These are phyloP conservation scores for Sphaerodactylus townsendi DNA, from an alignment of 2,113 vertebrate genomes.

Conservation along the genomic window DNA sequence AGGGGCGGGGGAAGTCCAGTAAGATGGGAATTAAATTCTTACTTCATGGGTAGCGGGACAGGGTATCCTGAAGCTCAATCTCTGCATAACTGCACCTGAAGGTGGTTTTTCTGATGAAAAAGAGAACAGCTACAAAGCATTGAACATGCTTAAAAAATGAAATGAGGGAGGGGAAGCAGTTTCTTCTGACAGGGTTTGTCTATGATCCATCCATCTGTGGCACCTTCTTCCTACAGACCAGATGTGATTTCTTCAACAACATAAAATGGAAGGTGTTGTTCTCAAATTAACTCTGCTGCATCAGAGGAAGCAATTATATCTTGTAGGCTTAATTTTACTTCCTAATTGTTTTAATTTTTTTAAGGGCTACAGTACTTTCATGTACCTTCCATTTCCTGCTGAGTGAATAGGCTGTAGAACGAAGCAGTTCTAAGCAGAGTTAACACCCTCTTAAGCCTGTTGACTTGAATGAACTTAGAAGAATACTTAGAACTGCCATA, in stretches of 20 bases:
- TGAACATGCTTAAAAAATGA: not conserved
- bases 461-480: too few relatives aligned
- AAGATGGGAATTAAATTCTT: not conserved
- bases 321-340: not conserved
- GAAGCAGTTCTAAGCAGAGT: too few relatives aligned
- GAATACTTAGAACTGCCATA: not conserved
- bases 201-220: not conserved
- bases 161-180: not conserved
- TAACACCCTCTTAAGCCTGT: too few relatives aligned
- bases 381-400: not conserved
- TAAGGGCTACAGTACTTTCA: not conserved
- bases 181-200: not conserved
- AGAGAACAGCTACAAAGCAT: not conserved
- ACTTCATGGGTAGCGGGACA: not conserved
- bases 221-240: not conserved
- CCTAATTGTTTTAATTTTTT: not conserved
- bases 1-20: too few relatives aligned
- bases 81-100: not conserved
- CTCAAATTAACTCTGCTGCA: not conserved
- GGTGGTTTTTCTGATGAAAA: not conserved
- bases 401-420: not conserved
- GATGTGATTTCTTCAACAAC: not conserved
- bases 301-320: not conserved
- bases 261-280: not conserved
- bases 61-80: not conserved